phyloP scores from a whole-genome alignment of 2,888 invertebrate genomes.

The Luperina testacea region DNA sequence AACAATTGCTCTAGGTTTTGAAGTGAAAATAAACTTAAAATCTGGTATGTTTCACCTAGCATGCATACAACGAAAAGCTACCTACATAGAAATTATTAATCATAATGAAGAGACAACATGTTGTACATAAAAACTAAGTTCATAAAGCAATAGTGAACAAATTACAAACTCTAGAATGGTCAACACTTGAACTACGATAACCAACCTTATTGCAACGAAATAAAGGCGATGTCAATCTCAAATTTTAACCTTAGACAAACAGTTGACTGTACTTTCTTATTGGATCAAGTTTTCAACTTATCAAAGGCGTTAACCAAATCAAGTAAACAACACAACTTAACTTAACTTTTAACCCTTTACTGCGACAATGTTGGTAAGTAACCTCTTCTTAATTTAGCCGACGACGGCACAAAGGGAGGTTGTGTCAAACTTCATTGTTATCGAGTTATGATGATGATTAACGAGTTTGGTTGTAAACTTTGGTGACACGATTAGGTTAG shows the following conservation, averaged over 20 bases:
- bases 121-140: not conserved
- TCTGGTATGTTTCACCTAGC: not conserved
- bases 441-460: conserved; percentile 45
- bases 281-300: not conserved
- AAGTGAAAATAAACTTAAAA: not conserved
- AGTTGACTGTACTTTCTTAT: not conserved
- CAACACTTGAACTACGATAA: not conserved
- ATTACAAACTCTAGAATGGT: not conserved
- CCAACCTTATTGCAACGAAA: not conserved
- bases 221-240: not conserved
- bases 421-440: conserved; percentile 43
- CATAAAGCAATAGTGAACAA: not conserved
- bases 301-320: conserved; percentile 15
- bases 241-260: not conserved
- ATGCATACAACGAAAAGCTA: not conserved
- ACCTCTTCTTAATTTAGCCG: conserved; percentile 42
- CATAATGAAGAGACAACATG: not conserved
- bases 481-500: conserved; percentile 6
- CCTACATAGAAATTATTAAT: not conserved
- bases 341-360: conserved; percentile 27
- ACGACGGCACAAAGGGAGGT: conserved; percentile 16
- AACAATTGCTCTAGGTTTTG: not conserved
- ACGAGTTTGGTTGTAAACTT: conserved; percentile 45
- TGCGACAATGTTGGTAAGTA: conserved; percentile 36
- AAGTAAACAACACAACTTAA: conserved; percentile 26